These are phyloP conservation scores for Brachionus paranguensis DNA, from an alignment of 1,140 invertebrate genomes.

Conservation along the genomic window DNA sequence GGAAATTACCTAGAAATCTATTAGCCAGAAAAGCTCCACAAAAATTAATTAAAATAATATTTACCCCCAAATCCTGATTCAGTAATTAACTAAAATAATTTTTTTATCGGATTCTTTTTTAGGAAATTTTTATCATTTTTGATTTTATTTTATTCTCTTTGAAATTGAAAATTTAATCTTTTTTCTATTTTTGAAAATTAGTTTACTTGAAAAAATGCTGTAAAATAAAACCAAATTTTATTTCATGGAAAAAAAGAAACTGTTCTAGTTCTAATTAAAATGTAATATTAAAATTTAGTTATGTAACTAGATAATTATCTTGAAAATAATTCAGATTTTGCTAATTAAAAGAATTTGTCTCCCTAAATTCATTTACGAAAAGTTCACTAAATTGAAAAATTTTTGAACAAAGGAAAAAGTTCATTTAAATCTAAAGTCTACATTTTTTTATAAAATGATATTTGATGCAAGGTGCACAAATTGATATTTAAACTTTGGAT, in stretches of 20 bases:
- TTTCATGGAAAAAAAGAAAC: too few species aligned
- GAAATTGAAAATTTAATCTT: too few species aligned
- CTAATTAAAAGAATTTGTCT: not conserved
- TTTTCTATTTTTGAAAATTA: too few species aligned
- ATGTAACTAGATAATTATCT: not conserved
- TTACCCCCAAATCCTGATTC: not conserved
- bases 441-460: not conserved
- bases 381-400: too few species aligned
- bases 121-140: too few species aligned
- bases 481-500: too few species aligned
- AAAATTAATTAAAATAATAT: not conserved
- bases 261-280: not conserved
- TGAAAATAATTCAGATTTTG: not conserved
- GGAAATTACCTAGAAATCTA: not conserved
- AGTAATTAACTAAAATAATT: not conserved
- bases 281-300: not conserved
- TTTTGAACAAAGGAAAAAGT: not conserved
- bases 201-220: not conserved
- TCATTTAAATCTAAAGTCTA: not conserved
- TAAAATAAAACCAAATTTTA: not conserved
- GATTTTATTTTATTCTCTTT: too few species aligned
- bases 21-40: not conserved
- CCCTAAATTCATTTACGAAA: not conserved
- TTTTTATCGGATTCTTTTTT: too few species aligned
- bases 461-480: not conserved